Evolutionary conservation across 2,113 vertebrate species (phyloP), one percentile per base, ranked within the genome.

Genomic region (Ceyx cyanopectus): DNA sequence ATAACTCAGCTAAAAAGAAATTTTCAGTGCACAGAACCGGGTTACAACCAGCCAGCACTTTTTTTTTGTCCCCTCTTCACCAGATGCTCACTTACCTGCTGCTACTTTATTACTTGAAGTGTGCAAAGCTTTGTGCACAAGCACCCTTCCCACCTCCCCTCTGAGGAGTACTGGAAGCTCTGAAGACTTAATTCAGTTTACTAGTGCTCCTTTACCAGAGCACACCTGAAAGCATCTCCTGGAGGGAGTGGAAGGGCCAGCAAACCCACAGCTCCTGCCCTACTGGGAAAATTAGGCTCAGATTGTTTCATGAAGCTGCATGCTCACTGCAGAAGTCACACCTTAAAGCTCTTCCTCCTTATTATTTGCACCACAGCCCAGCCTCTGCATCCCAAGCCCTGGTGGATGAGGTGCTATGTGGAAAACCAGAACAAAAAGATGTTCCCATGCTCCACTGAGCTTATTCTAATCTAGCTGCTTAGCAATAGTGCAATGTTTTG

Each of bases 401-500:
- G 45, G 54, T 62, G 76, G 54, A 90, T 79, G 86, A 94, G 62
- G 84, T 94, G 86, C 88, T 92, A 86, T 5, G 14, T 16, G 54
- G 18, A 89, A 94, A 90, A 87, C 13, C 70, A 77, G 70, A 80
- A 74, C 32, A 34, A 63, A 93, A 92, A 89, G 81, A 74, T 70
- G 70, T 43, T 95, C 81, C 67, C 30, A 6, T 76, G 87, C 16
- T 91, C 89, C 94, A 88, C 24, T 60, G 75, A 91, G 74, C 51
- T 77, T 89, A 80, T 68, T 82, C 63, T 15, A 0, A 89, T 77
- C 89, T 81, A 68, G 84, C 92, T 91, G 89, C 81, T 82, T 91
- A 95, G 91, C 72, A 95, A 74, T 95, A 82, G 63, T 92, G 81
- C 85, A 95, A 91, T 74, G 78, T 92, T 94, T 89, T 80, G 63